These are phyloP conservation scores for Hecatera dysodea DNA, from an alignment of 2,888 invertebrate species.

Conservation along the genomic window DNA sequence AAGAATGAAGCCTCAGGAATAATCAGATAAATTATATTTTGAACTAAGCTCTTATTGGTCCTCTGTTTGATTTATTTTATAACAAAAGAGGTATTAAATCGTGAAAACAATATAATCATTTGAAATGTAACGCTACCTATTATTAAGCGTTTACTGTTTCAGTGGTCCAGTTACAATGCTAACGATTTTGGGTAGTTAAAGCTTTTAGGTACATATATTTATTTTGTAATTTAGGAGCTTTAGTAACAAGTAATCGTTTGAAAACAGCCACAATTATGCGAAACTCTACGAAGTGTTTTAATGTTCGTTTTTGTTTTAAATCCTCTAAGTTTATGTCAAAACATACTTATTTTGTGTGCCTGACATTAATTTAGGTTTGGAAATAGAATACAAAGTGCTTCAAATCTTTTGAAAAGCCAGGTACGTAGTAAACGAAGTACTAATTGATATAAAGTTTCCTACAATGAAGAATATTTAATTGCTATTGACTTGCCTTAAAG, in stretches of 20 bases:
- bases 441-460: no score
- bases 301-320: not conserved
- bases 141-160: conserved; percentile 16
- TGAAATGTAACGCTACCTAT: conserved; percentile 4
- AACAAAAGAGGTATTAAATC: not conserved
- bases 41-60: not conserved
- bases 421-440: no score
- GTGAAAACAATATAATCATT: not conserved
- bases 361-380: not conserved
- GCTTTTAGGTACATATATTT: not conserved
- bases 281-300: conserved; percentile 3
- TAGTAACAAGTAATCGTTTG: conserved; percentile 10
- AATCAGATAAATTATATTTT: not conserved
- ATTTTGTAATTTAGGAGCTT: not conserved
- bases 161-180: conserved; percentile 2
- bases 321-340: not conserved
- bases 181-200: not conserved
- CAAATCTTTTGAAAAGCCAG: no score
- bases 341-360: not conserved
- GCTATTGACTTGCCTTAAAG: no score
- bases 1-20: not conserved
- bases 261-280: not conserved
- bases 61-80: not conserved
- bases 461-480: no score
- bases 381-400: not conserved